Conservation (phyloP, 2,888 invertebrate genomes). For the Drosophila anomelani region DNA sequence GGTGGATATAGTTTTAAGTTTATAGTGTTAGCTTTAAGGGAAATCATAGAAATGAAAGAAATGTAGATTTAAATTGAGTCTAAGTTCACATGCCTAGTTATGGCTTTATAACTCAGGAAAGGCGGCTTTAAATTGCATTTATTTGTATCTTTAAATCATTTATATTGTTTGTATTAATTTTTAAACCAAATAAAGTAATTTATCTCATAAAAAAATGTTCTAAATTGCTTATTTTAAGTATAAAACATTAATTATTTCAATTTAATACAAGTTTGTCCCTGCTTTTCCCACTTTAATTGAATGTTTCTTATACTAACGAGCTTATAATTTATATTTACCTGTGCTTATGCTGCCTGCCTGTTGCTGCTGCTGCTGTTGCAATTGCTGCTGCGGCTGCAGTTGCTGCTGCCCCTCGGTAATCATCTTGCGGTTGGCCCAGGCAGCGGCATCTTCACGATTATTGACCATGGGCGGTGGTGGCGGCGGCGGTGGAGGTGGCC, state of each 20-base stretch:
- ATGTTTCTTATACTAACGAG: background rate
- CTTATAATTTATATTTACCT: constrained; percentile 55
- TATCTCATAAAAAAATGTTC: background rate
- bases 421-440: constrained; percentile 82
- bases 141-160: background rate
- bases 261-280: background rate
- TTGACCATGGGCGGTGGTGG: constrained; percentile 72
- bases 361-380: constrained; percentile 19
- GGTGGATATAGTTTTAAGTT: background rate
- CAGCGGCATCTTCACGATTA: constrained; percentile 83
- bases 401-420: constrained; percentile 68
- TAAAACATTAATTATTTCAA: no score
- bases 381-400: constrained; percentile 46
- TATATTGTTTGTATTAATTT: background rate
- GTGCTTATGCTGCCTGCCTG: constrained; percentile 54
- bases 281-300: background rate
- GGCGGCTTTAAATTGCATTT: background rate
- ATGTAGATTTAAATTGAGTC: background rate
- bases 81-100: no score
- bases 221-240: fast-evolving
- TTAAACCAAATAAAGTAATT: background rate
- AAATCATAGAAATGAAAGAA: background rate
- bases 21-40: background rate
- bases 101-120: background rate
- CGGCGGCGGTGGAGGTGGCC: constrained; percentile 69